phyloP scores from a whole-genome alignment of 2,113 vertebrate genomes.

The Scolopax mira region DNA sequence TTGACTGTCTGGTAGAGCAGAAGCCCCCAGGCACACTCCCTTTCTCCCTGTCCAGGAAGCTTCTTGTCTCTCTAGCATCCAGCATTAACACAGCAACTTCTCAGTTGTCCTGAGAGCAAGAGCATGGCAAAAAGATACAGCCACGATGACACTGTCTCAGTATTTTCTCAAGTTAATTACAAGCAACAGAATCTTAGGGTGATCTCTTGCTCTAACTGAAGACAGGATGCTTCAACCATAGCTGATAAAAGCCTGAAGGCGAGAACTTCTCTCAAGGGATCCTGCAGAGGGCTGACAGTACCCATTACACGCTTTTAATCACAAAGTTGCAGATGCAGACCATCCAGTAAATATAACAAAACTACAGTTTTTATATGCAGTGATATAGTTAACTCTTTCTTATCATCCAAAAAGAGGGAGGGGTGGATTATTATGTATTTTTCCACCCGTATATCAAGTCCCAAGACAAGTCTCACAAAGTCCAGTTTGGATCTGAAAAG shows the following conservation, averaged over 20 bases:
- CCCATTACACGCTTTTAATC: not conserved
- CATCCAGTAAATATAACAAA: not conserved
- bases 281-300: not conserved
- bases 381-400: not conserved
- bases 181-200: not conserved
- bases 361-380: not conserved
- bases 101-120: not conserved
- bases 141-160: not conserved
- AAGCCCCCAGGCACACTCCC: not conserved
- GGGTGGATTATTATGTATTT: not conserved
- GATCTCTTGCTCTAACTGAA: not conserved
- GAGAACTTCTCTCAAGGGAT: not conserved
- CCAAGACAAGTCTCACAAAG: not conserved
- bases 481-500: not conserved
- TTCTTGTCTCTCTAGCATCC: not conserved
- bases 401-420: not conserved
- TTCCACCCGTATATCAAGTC: not conserved
- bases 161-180: not conserved
- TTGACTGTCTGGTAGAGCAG: not conserved
- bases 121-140: not conserved
- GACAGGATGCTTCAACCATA: not conserved
- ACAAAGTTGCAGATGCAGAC: not conserved
- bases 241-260: not conserved
- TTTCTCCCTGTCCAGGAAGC: not conserved
- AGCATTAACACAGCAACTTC: not conserved